phyloP scores from a whole-genome alignment of 2,888 invertebrate species.

The Andrena hattorfiana region DNA sequence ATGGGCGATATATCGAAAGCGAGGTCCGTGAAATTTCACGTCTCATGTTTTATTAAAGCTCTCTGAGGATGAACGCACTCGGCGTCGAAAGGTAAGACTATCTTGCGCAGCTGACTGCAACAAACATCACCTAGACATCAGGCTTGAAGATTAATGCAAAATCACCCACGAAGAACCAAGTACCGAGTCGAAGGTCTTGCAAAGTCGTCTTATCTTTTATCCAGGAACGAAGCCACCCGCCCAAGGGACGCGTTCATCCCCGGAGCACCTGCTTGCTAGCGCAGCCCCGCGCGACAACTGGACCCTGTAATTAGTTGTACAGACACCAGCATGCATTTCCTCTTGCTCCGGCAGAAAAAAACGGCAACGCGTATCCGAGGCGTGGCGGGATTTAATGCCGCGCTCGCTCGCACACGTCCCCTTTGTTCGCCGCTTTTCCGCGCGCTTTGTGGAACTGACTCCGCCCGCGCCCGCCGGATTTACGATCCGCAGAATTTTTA shows the following conservation, averaged over 20 bases:
- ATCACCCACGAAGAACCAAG: no score
- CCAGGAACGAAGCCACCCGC: neutral
- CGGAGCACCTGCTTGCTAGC: neutral
- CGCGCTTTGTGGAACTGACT: constrained; percentile 27
- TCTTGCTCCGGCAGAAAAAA: neutral
- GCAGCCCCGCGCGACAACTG: neutral
- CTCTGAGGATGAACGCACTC: neutral
- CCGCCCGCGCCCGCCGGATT: constrained; percentile 10
- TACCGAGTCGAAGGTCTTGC: no score
- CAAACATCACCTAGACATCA: no score
- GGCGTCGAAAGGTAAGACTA: constrained; percentile 20
- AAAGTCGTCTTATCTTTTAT: constrained; percentile 5
- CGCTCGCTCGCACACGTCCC: constrained; percentile 19
- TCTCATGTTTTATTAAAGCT: constrained; percentile 25
- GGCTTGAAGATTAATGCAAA: no score
- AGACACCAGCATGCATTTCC: neutral
- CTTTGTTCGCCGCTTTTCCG: constrained; percentile 27
- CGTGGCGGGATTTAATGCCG: constrained; percentile 31
- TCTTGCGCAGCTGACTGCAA: neutral
- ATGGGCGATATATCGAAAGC: constrained; percentile 21
- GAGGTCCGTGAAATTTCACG: constrained; percentile 14
- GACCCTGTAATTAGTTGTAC: constrained; percentile 21
- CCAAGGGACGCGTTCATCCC: neutral
- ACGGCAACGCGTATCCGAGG: constrained; percentile 15
- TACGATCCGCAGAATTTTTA: constrained; percentile 45